Evolutionary conservation across 2,797 vertebrate species (phyloP).

Genomic region (Periparus ater): DNA sequence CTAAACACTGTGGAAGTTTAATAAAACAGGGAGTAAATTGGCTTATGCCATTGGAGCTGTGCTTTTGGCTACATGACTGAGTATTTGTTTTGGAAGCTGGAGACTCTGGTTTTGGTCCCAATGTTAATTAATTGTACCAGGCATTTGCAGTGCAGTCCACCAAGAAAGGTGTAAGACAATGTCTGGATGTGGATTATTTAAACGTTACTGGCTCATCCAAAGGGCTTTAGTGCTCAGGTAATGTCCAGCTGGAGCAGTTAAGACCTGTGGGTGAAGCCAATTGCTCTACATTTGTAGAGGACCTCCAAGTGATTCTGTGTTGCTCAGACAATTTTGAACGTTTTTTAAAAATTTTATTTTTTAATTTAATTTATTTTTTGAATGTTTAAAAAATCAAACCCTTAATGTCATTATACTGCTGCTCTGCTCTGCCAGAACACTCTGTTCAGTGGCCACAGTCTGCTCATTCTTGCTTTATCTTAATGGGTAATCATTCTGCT

Average conservation of each 20-base stretch:
- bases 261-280: conserved; percentile 16
- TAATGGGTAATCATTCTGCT: conserved; percentile 27
- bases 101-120: conserved; percentile 63
- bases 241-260: conserved; percentile 52
- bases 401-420: conserved; percentile 48
- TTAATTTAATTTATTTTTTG: conserved; percentile 57
- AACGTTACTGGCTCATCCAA: conserved; percentile 9
- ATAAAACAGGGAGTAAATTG: conserved; percentile 60
- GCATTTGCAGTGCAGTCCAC: conserved; percentile 18
- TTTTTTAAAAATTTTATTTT: not conserved
- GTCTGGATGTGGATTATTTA: conserved; percentile 40
- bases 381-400: conserved; percentile 47
- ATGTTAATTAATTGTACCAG: conserved; percentile 66
- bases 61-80: conserved; percentile 59
- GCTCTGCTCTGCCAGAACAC: conserved; percentile 32
- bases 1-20: conserved; percentile 57
- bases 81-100: conserved; percentile 70
- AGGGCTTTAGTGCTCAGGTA: conserved; percentile 38
- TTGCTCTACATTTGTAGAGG: conserved; percentile 19
- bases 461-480: conserved; percentile 41
- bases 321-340: not conserved
- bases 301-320: conserved; percentile 8
- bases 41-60: conserved; percentile 48
- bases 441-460: conserved; percentile 39
- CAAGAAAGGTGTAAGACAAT: conserved; percentile 54